These are phyloP conservation scores for Plagodis dolabraria DNA, from an alignment of 2,888 invertebrate species.

Conservation along the genomic window DNA sequence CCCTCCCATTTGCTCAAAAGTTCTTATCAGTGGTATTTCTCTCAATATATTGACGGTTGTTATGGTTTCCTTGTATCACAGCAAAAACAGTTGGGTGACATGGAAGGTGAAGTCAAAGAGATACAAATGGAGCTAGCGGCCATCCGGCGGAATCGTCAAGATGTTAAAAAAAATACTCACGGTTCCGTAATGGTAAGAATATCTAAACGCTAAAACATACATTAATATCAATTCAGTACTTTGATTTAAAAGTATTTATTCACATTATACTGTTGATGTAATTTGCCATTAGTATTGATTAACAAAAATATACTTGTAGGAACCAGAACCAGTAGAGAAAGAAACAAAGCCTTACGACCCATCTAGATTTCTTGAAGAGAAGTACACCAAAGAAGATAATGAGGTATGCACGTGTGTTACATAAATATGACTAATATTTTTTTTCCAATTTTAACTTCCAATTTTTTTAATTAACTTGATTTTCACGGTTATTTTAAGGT, in stretches of 20 bases:
- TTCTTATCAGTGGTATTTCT: no score
- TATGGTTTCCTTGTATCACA: conserved; percentile 30
- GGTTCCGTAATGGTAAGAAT: conserved; percentile 6
- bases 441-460: no score
- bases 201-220: no score
- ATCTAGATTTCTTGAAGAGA: conserved; percentile 15
- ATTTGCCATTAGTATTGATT: no score
- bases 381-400: conserved; percentile 21
- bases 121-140: conserved; percentile 72
- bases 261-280: no score
- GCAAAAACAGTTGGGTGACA: conserved; percentile 74
- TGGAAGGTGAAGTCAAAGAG: conserved; percentile 75
- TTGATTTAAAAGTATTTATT: no score
- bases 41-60: background rate
- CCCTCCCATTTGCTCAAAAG: no score
- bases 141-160: conserved; percentile 58
- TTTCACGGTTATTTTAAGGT: no score
- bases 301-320: conserved; percentile 13
- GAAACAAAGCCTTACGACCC: conserved; percentile 14
- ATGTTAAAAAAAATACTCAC: conserved; percentile 22
- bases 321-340: conserved; percentile 15
- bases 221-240: no score
- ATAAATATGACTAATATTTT: no score
- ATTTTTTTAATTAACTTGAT: no score
- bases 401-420: conserved; percentile 21